Evolutionary conservation across 2,113 vertebrate genomes (phyloP).

Genomic region (Miniopterus natalensis): DNA sequence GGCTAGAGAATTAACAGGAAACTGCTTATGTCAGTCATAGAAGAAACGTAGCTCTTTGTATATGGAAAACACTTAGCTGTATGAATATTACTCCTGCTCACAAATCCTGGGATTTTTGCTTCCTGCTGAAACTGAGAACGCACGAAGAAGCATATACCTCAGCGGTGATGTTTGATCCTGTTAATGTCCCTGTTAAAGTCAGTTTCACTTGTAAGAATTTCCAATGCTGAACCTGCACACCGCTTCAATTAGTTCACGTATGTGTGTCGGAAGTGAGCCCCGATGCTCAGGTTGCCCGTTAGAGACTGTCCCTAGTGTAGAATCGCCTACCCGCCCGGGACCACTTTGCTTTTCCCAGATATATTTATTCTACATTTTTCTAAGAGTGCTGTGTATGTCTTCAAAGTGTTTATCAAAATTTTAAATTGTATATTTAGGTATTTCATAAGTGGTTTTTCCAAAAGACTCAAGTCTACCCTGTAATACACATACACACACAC

Average conservation of each 20-base stretch:
- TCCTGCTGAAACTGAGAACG: not conserved
- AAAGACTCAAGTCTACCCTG: not conserved
- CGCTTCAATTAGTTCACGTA: not conserved
- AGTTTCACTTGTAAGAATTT: constrained; percentile 22
- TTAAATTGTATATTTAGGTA: not conserved
- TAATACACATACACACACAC: not conserved
- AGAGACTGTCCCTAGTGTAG: not conserved
- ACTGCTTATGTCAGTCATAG: not conserved
- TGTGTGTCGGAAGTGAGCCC: not conserved
- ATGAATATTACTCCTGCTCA: not conserved
- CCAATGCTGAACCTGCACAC: not conserved
- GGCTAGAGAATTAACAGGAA: not conserved
- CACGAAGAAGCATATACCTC: not conserved
- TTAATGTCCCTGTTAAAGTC: constrained; percentile 11
- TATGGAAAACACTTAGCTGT: not conserved
- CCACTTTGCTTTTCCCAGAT: not conserved
- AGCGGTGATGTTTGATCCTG: not conserved
- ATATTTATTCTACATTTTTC: not conserved
- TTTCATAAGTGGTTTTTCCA: not conserved
- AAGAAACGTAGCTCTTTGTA: not conserved
- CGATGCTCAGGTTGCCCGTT: accelerated
- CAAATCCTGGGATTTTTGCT: not conserved
- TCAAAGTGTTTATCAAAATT: not conserved
- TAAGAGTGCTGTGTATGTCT: not conserved
- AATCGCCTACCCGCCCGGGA: not conserved